A percentile compares a stretch with the other conserved stretches of the same genome.
These are phyloP conservation scores for Lepidocyrtinus sp. DNA, from an alignment of 2,888 invertebrate genomes.

Conservation along the genomic window DNA sequence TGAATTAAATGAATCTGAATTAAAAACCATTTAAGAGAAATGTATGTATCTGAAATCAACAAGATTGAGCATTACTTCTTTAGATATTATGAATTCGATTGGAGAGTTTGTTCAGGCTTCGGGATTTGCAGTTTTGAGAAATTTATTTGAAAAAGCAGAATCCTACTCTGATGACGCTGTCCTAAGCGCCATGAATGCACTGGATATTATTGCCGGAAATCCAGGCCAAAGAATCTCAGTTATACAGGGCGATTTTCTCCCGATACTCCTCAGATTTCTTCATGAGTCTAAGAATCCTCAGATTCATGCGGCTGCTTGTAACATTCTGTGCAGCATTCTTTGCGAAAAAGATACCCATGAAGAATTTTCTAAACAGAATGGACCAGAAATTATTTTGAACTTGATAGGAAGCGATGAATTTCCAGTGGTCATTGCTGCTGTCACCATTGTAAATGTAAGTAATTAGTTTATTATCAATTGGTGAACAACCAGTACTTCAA, in stretches of 20 bases:
- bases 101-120: slow-evolving; percentile 54
- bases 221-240: slow-evolving; percentile 33
- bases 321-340: slow-evolving; percentile 58
- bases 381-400: slow-evolving; percentile 46
- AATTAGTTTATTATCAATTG: too few species aligned
- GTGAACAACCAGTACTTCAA: neutral
- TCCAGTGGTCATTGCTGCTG: slow-evolving; percentile 56
- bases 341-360: slow-evolving; percentile 50
- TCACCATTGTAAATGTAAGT: slow-evolving; percentile 63
- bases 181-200: slow-evolving; percentile 54
- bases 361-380: slow-evolving; percentile 55
- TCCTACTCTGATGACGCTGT: slow-evolving; percentile 57
- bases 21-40: too few species aligned
- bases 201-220: slow-evolving; percentile 48
- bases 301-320: slow-evolving; percentile 50
- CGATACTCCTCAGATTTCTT: slow-evolving; percentile 36
- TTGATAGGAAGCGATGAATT: slow-evolving; percentile 59
- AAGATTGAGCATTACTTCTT: neutral
- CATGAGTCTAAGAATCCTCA: slow-evolving; percentile 48
- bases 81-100: slow-evolving; percentile 45
- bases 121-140: slow-evolving; percentile 41
- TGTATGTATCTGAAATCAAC: too few species aligned
- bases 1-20: too few species aligned
- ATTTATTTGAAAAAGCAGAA: slow-evolving; percentile 48
- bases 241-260: slow-evolving; percentile 48